Evolutionary conservation across 2,113 vertebrate genomes (phyloP).

Genomic region (Silurus meridionalis): DNA sequence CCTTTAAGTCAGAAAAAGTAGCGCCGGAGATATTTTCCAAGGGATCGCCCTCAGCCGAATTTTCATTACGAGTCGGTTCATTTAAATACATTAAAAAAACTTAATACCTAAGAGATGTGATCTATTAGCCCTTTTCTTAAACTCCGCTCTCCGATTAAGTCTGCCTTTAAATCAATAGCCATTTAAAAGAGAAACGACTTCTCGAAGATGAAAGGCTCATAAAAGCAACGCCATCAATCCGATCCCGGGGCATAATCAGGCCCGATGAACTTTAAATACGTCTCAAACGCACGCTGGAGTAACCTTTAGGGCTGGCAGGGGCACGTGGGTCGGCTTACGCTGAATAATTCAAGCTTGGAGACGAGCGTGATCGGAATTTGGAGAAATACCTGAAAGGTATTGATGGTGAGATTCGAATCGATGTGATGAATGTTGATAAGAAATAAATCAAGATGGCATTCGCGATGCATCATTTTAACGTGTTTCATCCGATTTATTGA

Average conservation of each 20-base stretch:
- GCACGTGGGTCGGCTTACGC: not conserved
- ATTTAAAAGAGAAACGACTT: constrained; percentile 38
- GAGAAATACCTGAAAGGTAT: constrained; percentile 86
- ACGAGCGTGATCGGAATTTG: not conserved
- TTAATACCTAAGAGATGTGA: constrained; percentile 40
- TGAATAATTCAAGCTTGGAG: constrained; percentile 27
- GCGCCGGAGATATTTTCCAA: constrained; percentile 23
- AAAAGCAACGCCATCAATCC: constrained; percentile 31
- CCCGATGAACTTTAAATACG: constrained; percentile 20
- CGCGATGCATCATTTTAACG: too few species aligned
- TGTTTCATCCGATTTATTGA: too few species aligned
- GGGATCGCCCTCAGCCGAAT: constrained; percentile 7
- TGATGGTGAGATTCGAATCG: constrained; percentile 53
- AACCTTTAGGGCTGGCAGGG: constrained; percentile 21
- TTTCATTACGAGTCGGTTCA: constrained; percentile 31
- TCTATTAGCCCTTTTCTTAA: constrained; percentile 29
- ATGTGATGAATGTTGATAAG: too few species aligned
- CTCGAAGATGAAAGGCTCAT: constrained; percentile 12
- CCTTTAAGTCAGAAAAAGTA: constrained; percentile 28
- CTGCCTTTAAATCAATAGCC: constrained; percentile 27
- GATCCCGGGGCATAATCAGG: constrained; percentile 20
- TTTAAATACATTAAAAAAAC: constrained; percentile 45
- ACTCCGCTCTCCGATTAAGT: constrained; percentile 23
- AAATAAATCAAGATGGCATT: too few species aligned
- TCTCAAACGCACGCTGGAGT: not conserved